Conservation (phyloP, 2,113 vertebrate species). For the Aviceda subcristata region DNA sequence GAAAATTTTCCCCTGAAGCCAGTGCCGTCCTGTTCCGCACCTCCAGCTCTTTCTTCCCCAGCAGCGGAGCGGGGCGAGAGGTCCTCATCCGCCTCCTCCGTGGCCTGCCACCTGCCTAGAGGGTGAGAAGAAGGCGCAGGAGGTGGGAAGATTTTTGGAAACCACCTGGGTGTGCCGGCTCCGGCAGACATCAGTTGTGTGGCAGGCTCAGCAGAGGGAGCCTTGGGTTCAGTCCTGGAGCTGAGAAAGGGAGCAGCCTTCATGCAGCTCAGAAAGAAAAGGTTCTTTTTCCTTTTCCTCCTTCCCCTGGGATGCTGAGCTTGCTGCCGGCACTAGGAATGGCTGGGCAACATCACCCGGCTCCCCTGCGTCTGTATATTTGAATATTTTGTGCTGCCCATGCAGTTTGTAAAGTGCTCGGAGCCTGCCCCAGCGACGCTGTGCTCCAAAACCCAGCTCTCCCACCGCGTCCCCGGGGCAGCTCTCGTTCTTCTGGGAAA, state of each 20-base stretch:
- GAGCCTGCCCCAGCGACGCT: background rate
- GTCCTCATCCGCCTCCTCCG: background rate
- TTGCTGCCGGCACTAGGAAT: background rate
- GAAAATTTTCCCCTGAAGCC: background rate
- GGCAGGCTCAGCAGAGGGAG: constrained; percentile 30
- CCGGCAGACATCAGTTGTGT: background rate
- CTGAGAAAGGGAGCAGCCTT: background rate
- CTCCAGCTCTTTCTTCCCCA: background rate
- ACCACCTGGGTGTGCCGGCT: fast-evolving
- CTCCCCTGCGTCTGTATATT: background rate
- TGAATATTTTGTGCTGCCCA: background rate
- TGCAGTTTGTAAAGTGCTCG: background rate
- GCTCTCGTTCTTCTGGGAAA: background rate
- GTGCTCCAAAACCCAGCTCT: background rate
- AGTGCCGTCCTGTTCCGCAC: background rate
- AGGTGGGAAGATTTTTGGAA: background rate
- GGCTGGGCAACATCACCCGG: background rate
- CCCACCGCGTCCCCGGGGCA: background rate
- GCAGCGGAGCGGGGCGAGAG: fast-evolving
- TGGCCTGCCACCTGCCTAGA: background rate
- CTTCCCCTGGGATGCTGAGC: background rate
- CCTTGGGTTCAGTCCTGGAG: background rate
- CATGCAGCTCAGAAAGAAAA: background rate
- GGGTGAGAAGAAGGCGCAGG: background rate
- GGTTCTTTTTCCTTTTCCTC: background rate